Conservation (phyloP, 2,113 vertebrate species). For the Mungos mungo region DNA sequence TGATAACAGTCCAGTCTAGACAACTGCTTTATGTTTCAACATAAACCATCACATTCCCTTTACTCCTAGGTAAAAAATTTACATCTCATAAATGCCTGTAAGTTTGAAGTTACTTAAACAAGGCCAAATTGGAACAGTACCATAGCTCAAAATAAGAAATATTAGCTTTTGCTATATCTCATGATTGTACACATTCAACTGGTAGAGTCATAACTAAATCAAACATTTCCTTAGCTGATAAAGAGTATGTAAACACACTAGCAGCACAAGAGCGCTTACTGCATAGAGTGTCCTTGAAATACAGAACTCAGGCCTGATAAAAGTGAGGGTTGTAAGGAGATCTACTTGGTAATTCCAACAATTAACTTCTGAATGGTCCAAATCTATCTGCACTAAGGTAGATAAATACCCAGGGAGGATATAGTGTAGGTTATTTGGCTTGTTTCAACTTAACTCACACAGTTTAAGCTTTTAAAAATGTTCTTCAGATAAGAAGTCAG, state of each 20-base stretch:
- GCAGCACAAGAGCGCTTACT: background rate
- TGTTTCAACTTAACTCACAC: constrained; percentile 14
- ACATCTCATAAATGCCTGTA: background rate
- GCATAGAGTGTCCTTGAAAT: background rate
- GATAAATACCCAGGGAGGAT: background rate
- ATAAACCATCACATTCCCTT: background rate
- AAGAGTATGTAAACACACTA: background rate
- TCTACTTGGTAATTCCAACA: background rate
- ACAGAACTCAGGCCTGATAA: background rate
- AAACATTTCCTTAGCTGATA: constrained; percentile 18
- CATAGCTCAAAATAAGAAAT: constrained; percentile 6
- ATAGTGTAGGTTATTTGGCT: background rate
- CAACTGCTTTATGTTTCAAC: background rate
- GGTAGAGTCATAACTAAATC: background rate
- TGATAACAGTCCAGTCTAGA: background rate
- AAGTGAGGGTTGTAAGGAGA: background rate
- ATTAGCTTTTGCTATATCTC: background rate
- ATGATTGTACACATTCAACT: background rate
- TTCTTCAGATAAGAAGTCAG: background rate
- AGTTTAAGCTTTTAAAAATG: background rate
- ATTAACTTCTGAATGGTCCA: background rate
- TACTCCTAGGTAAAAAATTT: background rate
- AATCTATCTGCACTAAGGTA: background rate
- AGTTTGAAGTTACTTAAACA: background rate
- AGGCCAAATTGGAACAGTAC: background rate